Percentiles rank a stretch among this genome's conserved stretches.
phyloP scores from a whole-genome alignment of 2,888 invertebrate genomes.

The Lasiommata megera region DNA sequence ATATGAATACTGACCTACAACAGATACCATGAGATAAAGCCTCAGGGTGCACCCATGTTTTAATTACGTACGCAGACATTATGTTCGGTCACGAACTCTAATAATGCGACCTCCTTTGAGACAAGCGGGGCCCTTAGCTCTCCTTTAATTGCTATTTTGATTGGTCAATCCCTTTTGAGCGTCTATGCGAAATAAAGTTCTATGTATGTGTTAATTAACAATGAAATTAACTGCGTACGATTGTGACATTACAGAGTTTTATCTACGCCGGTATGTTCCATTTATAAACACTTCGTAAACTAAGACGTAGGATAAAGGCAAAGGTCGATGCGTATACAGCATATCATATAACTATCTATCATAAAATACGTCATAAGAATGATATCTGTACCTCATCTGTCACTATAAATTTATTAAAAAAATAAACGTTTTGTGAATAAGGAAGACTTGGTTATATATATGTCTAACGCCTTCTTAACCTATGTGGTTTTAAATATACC shows the following conservation, averaged over 20 bases:
- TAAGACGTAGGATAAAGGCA: no score
- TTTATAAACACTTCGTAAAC: no score
- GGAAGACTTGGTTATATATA: no score
- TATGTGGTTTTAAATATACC: no score
- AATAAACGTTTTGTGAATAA: no score
- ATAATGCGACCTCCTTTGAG: conserved; percentile 29
- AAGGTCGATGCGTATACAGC: no score
- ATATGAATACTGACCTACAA: conserved; percentile 20
- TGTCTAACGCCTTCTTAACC: no score
- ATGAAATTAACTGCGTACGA: not conserved
- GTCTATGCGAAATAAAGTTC: conserved; percentile 3
- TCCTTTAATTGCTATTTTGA: conserved; percentile 26
- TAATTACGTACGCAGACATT: conserved; percentile 26
- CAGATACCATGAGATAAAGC: conserved; percentile 25
- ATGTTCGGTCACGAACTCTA: conserved; percentile 31
- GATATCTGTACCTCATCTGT: no score
- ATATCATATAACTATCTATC: no score
- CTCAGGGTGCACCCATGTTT: conserved; percentile 28
- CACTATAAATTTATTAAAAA: no score
- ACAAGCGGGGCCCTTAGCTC: conserved; percentile 25
- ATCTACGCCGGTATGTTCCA: no score
- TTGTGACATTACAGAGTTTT: not conserved
- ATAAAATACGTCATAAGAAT: no score
- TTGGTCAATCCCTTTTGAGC: conserved; percentile 24
- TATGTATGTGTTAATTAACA: conserved; percentile 1